phyloP scores from a whole-genome alignment of 1,140 invertebrate genomes.

The Musca domestica region DNA sequence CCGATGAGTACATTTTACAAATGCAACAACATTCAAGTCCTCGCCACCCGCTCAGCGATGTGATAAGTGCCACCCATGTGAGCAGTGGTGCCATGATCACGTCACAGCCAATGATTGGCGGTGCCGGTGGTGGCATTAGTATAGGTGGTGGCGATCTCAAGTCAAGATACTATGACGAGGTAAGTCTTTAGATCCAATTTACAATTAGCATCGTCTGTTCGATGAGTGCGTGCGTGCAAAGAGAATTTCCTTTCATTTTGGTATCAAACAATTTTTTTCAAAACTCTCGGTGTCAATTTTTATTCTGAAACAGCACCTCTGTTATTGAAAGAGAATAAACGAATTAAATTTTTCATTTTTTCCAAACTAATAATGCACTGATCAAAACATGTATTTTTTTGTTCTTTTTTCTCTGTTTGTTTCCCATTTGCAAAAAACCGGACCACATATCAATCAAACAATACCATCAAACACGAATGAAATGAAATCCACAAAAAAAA shows the following conservation, averaged over 20 bases:
- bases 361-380: conserved; percentile 35
- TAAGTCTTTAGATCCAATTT: conserved; percentile 30
- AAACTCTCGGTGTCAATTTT: conserved; percentile 20
- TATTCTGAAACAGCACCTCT: background rate
- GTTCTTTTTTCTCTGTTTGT: conserved; percentile 27
- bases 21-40: conserved; percentile 54
- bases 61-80: conserved; percentile 44
- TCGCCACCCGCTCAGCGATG: conserved; percentile 47
- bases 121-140: conserved; percentile 41
- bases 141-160: conserved; percentile 42
- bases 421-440: conserved; percentile 26
- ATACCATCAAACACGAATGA: no score
- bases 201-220: background rate
- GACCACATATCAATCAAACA: background rate
- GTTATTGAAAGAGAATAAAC: conserved; percentile 8
- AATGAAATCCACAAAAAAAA: no score
- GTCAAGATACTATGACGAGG: conserved; percentile 50
- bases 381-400: conserved; percentile 35
- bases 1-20: conserved; percentile 67
- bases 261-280: background rate
- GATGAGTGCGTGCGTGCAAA: background rate
- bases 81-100: conserved; percentile 39
- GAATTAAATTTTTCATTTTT: conserved; percentile 24
- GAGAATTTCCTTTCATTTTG: background rate
- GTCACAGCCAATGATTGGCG: conserved; percentile 43